Base-by-base conservation (phyloP, 2,113 vertebrate genomes). In the Rhombomys opimus region DNA sequence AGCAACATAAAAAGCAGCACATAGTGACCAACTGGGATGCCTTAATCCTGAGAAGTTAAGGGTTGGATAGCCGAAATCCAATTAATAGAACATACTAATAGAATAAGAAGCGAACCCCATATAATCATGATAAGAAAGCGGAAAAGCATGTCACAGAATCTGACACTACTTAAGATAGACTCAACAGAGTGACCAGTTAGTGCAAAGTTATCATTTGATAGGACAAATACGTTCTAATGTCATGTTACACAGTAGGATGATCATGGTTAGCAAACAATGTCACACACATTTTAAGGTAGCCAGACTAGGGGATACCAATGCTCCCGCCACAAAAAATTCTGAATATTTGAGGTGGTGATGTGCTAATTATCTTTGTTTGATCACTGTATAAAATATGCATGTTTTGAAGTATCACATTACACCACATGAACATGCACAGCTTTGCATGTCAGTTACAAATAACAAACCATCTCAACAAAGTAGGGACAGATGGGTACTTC, bases 41-140 rank as follows among this genome's bases (percentile, higher is more conserved):
- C 57, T 27, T 57, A 57, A 63, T 46, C 52, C 41, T 20, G 52
- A 89, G 82, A 97, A 96, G 67, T 86, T 91, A 90, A 95, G 76
- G 52, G 90, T 72, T 95, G 89, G 67, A 88, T 67, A 94, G 54
- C 61, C 15, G 90, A 94, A 93, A 94, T 25, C 41, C 85, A 95
- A 73, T 81, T 82, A 81, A 63, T 82, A 17, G 63, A 7, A 12
- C 18, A 87, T 72, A 80, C 75, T 70, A 90, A 67, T 30, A 27
- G 57, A 86, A 57, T 88, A 92, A 84, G 76, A 30, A 90, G 61
- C 2, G 78, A 87, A 94, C 88, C 14, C 8, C 84, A 52, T 27
- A 73, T 3, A 38, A 86, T 86, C 59, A 77, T 68, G 4, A 80
- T 59, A 73, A 57, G 57, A 68, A 92, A n/a, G 3, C 3, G 82